phyloP scores from a whole-genome alignment of 2,113 vertebrate species.

The Thermophis baileyi region DNA sequence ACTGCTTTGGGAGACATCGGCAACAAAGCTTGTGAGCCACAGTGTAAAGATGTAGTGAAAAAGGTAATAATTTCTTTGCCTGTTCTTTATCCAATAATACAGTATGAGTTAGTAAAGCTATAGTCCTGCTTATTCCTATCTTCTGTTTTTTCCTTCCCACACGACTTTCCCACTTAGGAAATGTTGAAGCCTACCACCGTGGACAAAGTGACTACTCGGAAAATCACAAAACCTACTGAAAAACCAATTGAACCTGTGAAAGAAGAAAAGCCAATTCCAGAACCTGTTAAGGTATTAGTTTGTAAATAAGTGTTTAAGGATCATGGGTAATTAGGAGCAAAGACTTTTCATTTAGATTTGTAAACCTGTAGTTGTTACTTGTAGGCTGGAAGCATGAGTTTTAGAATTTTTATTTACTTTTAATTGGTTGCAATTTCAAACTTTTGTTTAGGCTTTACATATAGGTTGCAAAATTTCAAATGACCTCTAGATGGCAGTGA shows the following conservation, averaged over 20 bases:
- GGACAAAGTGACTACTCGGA: slow-evolving; percentile 47
- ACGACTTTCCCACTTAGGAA: slow-evolving; percentile 41
- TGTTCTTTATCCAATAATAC: accelerated
- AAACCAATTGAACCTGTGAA: slow-evolving; percentile 16
- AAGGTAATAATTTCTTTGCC: slow-evolving; percentile 44
- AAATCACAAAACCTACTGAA: slow-evolving; percentile 42
- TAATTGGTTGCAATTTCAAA: not conserved
- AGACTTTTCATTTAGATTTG: not conserved
- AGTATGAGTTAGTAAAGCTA: accelerated
- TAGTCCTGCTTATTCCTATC: not conserved
- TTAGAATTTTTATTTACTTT: not conserved
- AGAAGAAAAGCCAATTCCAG: slow-evolving; percentile 44
- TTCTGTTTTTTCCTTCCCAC: not conserved
- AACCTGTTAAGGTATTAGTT: slow-evolving; percentile 50
- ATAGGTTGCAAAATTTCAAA: not conserved
- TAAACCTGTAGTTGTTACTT: not conserved
- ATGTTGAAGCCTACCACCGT: slow-evolving; percentile 22
- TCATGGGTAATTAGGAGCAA: not conserved
- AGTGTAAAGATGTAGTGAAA: slow-evolving; percentile 42
- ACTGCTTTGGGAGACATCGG: slow-evolving; percentile 75
- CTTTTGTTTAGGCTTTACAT: not conserved
- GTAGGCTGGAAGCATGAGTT: not conserved
- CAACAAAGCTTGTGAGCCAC: slow-evolving; percentile 56
- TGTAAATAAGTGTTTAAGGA: no score
- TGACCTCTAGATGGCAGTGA: not conserved